phyloP scores from a whole-genome alignment of 1,140 invertebrate species.

The Drosophila seguyi region DNA sequence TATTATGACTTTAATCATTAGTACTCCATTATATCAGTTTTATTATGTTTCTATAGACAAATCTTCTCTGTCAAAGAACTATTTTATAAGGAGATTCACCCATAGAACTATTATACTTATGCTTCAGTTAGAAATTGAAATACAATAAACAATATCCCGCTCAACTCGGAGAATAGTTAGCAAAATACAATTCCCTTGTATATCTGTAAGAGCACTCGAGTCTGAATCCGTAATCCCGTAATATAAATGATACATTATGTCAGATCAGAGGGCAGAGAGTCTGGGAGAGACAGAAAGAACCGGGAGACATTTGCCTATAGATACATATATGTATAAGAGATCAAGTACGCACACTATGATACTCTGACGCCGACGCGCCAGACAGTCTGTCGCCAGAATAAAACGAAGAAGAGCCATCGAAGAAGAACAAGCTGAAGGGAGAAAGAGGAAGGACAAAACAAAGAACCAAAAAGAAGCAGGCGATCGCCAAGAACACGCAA shows the following conservation, averaged over 20 bases:
- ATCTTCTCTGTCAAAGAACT: not conserved
- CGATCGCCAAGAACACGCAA: conserved; percentile 64
- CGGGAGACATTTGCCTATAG: conserved; percentile 44
- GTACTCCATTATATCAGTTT: not conserved
- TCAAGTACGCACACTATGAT: conserved; percentile 31
- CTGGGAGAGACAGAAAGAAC: not conserved
- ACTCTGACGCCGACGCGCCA: conserved; percentile 60
- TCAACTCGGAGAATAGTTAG: conserved; percentile 23
- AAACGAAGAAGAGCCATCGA: conserved; percentile 7
- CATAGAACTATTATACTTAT: not conserved
- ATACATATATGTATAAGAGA: conserved; percentile 26
- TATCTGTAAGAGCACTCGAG: conserved; percentile 30
- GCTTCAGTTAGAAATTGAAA: conserved; percentile 24
- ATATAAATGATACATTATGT: conserved; percentile 75
- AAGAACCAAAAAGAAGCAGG: conserved; percentile 59
- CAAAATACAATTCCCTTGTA: conserved; percentile 31
- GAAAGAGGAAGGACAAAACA: conserved; percentile 17
- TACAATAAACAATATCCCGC: conserved; percentile 29
- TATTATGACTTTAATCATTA: not conserved
- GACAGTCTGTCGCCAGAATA: conserved; percentile 76
- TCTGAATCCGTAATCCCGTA: conserved; percentile 58
- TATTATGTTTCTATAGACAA: not conserved
- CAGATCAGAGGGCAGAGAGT: conserved; percentile 27
- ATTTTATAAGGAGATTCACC: not conserved
- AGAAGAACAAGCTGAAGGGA: not conserved